Evolutionary conservation across 1,140 invertebrate species (phyloP).

Genomic region (Lerema accius): DNA sequence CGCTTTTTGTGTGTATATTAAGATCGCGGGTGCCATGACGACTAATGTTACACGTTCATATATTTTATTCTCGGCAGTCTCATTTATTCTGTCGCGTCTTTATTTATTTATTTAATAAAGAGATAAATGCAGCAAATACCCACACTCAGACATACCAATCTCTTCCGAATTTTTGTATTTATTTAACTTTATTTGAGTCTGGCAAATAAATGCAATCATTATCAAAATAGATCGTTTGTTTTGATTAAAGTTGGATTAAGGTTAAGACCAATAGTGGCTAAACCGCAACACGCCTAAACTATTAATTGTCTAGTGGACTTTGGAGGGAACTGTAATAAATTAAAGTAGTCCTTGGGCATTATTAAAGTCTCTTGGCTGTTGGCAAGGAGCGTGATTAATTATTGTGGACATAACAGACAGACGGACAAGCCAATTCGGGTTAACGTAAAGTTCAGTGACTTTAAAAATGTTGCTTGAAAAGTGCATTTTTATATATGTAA

Average conservation of each 20-base stretch:
- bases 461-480: conserved; percentile 40
- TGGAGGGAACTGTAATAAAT: conserved; percentile 71
- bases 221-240: neutral
- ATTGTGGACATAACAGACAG: conserved; percentile 62
- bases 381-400: conserved; percentile 71
- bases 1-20: conserved; percentile 25
- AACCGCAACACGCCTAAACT: conserved; percentile 59
- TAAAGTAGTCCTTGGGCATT: conserved; percentile 67
- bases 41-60: conserved; percentile 26
- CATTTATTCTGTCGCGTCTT: conserved; percentile 7
- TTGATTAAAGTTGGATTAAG: neutral
- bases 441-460: conserved; percentile 74
- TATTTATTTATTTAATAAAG: neutral
- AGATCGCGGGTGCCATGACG: conserved; percentile 15
- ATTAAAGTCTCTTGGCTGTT: conserved; percentile 65
- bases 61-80: conserved; percentile 15
- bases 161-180: no score
- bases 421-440: conserved; percentile 70
- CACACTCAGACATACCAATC: no score
- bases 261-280: conserved; percentile 11
- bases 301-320: conserved; percentile 65
- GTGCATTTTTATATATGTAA: no score
- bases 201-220: no score
- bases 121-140: no score
- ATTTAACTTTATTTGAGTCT: no score